A percentile compares a stretch with the other conserved stretches of the same genome.
These are phyloP conservation scores for Cyclopterus lumpus DNA, from an alignment of 2,797 vertebrate genomes.

Conservation along the genomic window DNA sequence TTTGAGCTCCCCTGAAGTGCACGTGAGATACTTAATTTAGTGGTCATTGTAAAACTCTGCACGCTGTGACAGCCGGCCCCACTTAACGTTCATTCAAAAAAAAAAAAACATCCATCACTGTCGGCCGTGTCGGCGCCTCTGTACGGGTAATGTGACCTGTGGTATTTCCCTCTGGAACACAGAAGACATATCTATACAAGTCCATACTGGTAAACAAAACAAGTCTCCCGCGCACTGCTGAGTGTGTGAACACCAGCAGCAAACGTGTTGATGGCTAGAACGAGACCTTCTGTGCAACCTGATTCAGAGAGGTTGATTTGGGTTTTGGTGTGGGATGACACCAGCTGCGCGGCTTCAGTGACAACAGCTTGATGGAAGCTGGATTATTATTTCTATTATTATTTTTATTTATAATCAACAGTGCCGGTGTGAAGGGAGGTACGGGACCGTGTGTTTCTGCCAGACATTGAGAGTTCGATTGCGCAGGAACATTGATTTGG, in stretches of 20 bases:
- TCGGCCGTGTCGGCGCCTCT: constrained; percentile 17
- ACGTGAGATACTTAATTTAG: constrained; percentile 34
- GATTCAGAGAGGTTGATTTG: constrained; percentile 11
- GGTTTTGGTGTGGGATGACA: constrained; percentile 2
- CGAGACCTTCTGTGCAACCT: constrained; percentile 6
- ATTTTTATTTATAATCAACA: constrained; percentile 13
- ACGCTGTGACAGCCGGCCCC: constrained; percentile 27
- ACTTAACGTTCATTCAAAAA: constrained; percentile 50
- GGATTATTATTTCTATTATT: constrained; percentile 12
- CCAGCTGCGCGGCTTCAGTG: constrained; percentile 7
- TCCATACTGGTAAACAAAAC: constrained; percentile 2
- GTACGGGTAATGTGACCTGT: constrained; percentile 32
- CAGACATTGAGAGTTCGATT: not conserved
- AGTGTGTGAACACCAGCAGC: not conserved
- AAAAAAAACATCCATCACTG: constrained; percentile 71
- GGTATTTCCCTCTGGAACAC: constrained; percentile 38
- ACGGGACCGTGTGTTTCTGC: constrained; percentile 2
- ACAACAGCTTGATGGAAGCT: constrained; percentile 18
- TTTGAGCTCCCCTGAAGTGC: constrained; percentile 33
- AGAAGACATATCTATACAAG: constrained; percentile 20
- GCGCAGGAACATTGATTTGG: not conserved
- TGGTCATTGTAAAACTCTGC: constrained; percentile 31
- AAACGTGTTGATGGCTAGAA: not conserved
- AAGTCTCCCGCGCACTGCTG: not conserved
- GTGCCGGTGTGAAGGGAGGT: constrained; percentile 15